Evolutionary conservation across 1,140 invertebrate genomes (phyloP).

Genomic region (Drosophila sp.): DNA sequence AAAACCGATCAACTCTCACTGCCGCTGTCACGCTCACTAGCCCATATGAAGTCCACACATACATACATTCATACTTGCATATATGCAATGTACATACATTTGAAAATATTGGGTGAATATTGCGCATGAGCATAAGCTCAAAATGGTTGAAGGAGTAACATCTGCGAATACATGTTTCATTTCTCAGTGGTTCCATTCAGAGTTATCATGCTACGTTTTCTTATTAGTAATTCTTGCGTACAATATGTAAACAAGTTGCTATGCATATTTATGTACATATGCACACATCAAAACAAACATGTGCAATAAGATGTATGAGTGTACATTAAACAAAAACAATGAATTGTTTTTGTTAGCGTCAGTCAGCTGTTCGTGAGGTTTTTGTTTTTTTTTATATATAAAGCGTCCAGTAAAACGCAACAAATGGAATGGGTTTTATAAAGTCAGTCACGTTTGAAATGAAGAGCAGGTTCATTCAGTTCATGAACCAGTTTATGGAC

Average conservation of each 20-base stretch:
- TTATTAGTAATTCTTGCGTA: slow-evolving; percentile 43
- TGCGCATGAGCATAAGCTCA: slow-evolving; percentile 40
- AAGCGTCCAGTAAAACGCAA: slow-evolving; percentile 5
- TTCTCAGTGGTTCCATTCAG: slow-evolving; percentile 51
- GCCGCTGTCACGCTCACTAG: slow-evolving; percentile 5
- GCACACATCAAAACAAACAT: background rate
- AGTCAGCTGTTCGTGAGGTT: slow-evolving; percentile 37
- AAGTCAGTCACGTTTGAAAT: slow-evolving; percentile 47
- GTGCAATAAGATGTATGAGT: slow-evolving; percentile 10
- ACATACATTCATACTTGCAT: too few species aligned
- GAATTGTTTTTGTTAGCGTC: slow-evolving; percentile 30
- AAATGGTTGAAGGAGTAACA: slow-evolving; percentile 27
- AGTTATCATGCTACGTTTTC: slow-evolving; percentile 23
- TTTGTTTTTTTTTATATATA: slow-evolving; percentile 11
- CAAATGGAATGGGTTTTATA: slow-evolving; percentile 31
- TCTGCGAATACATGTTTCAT: slow-evolving; percentile 40
- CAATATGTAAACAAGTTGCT: slow-evolving; percentile 42
- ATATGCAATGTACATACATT: slow-evolving; percentile 2
- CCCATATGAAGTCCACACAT: background rate
- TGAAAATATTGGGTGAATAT: slow-evolving; percentile 17
- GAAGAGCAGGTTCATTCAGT: slow-evolving; percentile 47
- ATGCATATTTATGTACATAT: slow-evolving; percentile 24
- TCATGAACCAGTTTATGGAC: slow-evolving; percentile 49
- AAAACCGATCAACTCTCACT: slow-evolving; percentile 42
- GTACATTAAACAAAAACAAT: slow-evolving; percentile 34